Percentiles rank a stretch among this genome's conserved stretches.
These are phyloP conservation scores for Marcusenius ussheri DNA, from an alignment of 2,113 vertebrate genomes.

Conservation along the genomic window DNA sequence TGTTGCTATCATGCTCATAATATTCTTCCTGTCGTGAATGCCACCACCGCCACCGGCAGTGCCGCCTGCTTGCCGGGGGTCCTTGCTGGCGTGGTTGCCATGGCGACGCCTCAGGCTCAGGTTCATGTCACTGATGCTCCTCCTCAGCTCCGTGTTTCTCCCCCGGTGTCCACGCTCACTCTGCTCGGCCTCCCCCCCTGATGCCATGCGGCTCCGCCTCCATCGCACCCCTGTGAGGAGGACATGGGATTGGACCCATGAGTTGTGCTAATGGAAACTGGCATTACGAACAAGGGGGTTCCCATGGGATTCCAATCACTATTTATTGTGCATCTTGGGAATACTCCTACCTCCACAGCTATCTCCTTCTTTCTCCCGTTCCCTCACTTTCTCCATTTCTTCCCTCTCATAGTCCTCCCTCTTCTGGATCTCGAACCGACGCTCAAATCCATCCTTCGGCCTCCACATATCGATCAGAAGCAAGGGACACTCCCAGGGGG, in stretches of 20 bases:
- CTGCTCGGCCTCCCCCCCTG: slow-evolving; percentile 63
- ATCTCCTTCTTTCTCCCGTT: slow-evolving; percentile 58
- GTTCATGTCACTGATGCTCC: slow-evolving; percentile 89
- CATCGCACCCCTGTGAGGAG: slow-evolving; percentile 63
- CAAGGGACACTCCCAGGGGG: slow-evolving; percentile 74
- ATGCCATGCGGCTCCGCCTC: slow-evolving; percentile 70
- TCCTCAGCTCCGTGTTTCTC: slow-evolving; percentile 73
- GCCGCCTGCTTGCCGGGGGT: slow-evolving; percentile 38
- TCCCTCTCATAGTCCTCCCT: slow-evolving; percentile 74
- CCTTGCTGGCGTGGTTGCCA: slow-evolving; percentile 55
- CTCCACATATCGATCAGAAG: slow-evolving; percentile 86
- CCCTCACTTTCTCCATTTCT: slow-evolving; percentile 60
- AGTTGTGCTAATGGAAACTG: neutral
- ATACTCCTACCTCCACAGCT: slow-evolving; percentile 49
- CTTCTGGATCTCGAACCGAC: slow-evolving; percentile 81
- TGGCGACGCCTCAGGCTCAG: slow-evolving; percentile 72
- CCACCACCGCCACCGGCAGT: slow-evolving; percentile 37
- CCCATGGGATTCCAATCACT: neutral
- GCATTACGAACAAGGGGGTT: neutral
- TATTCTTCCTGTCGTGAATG: slow-evolving; percentile 68
- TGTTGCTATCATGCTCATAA: slow-evolving; percentile 74
- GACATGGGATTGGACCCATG: neutral
- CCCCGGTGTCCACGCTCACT: slow-evolving; percentile 57
- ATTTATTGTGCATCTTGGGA: neutral
- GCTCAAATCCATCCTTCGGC: slow-evolving; percentile 77